Evolutionary conservation across 2,113 vertebrate genomes (phyloP), one percentile per base, ranked within the genome.

Genomic region (Xiphias gladius): DNA sequence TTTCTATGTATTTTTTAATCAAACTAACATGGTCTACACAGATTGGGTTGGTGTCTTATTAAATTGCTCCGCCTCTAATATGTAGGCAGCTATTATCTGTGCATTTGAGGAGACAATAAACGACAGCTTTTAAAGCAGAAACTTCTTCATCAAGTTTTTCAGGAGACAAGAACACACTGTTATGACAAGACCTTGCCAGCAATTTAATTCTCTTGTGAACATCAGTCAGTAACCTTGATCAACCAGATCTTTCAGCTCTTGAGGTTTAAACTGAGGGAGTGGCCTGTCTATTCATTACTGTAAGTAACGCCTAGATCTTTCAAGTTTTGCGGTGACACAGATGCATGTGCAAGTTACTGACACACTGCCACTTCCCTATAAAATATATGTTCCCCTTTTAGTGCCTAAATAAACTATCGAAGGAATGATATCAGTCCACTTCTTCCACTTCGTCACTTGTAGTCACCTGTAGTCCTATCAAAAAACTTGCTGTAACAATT

Each of bases 231-330:
- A 32, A 88, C 39, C 83, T 78, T 61, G 85, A 90, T 79, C 30
- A 73, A 92, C 86, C 81, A 80, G 88, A 84, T 88, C 80, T 80
- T 65, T 88, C 20, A 76, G 72, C 41, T 64, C 48, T 7, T 76
- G 66, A 32, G 58, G 73, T 62, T 55, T 26, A 65, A 83, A 41
- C 10, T 10, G 35, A 91, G 80, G 89, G 89, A 24, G 87, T 72
- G 87, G 84, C n/a, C 46, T 20, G 52, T 76, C 57, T 76, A 39
- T 80, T 86, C 30, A 75, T 59, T 37, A 65, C 70, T 39, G 62
- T 14, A 68, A 63, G 63, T 50, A 55, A 85, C 83, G n/a, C 88
- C 88, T 86, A 73, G 19, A 85, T 39, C 79, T 88, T 84, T 88
- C 16, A 72, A 55, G 62, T 69, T 46, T 43, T 65, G 68, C 75